Percentiles rank a stretch among this genome's conserved stretches.
These are phyloP conservation scores for Epsilonema sp. DNA, from an alignment of 2,888 invertebrate species.

Conservation along the genomic window DNA sequence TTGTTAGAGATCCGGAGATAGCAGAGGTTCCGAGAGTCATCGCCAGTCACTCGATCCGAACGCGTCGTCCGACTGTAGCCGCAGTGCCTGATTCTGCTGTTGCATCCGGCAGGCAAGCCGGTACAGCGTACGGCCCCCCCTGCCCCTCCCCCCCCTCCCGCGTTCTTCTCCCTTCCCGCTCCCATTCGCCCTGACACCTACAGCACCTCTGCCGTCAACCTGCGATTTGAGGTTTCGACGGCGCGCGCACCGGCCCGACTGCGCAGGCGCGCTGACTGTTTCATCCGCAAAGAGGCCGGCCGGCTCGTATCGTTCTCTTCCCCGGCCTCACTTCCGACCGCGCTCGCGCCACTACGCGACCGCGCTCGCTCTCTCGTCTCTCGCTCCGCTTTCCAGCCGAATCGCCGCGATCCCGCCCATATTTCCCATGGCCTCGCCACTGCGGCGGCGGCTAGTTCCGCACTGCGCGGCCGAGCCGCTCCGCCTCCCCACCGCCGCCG, in stretches of 20 bases:
- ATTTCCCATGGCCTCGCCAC: neutral
- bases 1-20: too few relatives aligned
- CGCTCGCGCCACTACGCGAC: constrained; percentile 14
- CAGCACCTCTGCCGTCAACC: constrained; percentile 11
- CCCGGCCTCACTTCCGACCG: constrained; percentile 24
- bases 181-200: constrained; percentile 21
- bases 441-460: neutral
- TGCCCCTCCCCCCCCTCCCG: constrained; percentile 27
- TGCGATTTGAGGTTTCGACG: constrained; percentile 7
- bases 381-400: constrained; percentile 19
- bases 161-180: constrained; percentile 18
- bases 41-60: too few relatives aligned
- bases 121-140: constrained; percentile 22
- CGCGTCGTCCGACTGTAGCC: too few relatives aligned
- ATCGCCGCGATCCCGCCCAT: constrained; percentile 15
- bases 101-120: constrained; percentile 21
- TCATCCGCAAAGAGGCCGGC: constrained; percentile 14
- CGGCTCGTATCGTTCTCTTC: constrained; percentile 18
- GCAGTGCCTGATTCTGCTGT: constrained; percentile 22
- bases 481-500: too few relatives aligned
- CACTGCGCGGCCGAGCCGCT: neutral
- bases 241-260: constrained; percentile 14
- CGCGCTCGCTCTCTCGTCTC: constrained; percentile 16
- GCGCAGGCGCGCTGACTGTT: constrained; percentile 14
- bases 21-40: too few relatives aligned